Percentiles rank a stretch among this genome's conserved stretches.
These are phyloP conservation scores for Drosophila ananassae DNA, from an alignment of 1,140 invertebrate species.

Conservation along the genomic window DNA sequence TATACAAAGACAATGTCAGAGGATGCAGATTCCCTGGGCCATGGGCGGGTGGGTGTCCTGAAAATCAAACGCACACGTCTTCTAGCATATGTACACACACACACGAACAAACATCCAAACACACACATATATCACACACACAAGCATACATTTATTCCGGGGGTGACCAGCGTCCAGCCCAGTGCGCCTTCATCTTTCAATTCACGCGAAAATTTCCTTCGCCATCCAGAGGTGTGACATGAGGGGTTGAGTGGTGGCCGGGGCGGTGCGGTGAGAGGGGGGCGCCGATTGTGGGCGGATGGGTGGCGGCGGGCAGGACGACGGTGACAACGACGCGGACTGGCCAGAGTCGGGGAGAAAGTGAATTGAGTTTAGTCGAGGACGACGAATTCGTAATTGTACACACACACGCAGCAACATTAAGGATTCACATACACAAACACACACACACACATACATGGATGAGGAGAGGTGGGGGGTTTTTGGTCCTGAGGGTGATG, in stretches of 20 bases:
- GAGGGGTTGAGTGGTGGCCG: conserved; percentile 12
- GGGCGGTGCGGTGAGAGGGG: background rate
- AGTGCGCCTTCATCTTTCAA: conserved; percentile 79
- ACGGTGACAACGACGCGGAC: conserved; percentile 64
- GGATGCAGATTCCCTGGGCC: conserved; percentile 28
- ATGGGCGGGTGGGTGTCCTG: conserved; percentile 45
- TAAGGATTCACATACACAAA: conserved; percentile 39
- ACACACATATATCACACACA: conserved; percentile 14
- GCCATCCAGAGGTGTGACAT: conserved; percentile 65
- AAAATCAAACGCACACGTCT: conserved; percentile 60
- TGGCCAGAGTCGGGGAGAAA: conserved; percentile 59
- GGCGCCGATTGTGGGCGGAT: background rate
- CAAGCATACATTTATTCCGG: conserved; percentile 12
- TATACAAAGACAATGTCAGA: conserved; percentile 64
- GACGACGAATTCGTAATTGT: conserved; percentile 80
- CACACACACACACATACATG: conserved; percentile 15
- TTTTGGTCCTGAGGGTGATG: conserved; percentile 8
- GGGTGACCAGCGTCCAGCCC: conserved; percentile 72
- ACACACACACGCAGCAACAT: conserved; percentile 64
- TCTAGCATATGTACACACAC: conserved; percentile 31
- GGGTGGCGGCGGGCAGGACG: conserved; percentile 46
- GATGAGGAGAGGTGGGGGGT: conserved; percentile 4
- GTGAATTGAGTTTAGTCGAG: conserved; percentile 77
- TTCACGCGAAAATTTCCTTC: conserved; percentile 82
- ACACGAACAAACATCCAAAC: conserved; percentile 12